Base-by-base conservation (phyloP, 2,113 vertebrate genomes). In the Columbina picui region DNA sequence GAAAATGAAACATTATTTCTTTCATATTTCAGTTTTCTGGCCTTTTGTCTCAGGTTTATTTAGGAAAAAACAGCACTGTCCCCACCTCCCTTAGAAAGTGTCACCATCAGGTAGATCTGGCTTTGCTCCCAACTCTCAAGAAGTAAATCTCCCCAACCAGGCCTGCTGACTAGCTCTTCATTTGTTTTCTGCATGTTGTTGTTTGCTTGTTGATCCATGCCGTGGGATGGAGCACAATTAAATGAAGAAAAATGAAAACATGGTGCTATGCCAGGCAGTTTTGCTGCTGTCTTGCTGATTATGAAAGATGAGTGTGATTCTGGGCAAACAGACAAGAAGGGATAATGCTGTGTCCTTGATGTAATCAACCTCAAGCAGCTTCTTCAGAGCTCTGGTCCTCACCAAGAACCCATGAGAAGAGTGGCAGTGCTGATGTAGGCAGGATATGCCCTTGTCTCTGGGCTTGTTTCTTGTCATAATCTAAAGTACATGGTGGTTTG, bases 1-100 rank as follows among this genome's bases (percentile, higher is more conserved):
- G 96, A 97, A 98, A 97, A 7, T 93, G 95, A 97, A 97, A 95
- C 84, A 97, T 95, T 92, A 39, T 84, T 95, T 93, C 43, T 89
- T 89, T 71, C 56, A 34, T n/a, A 56, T 86, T 90, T 94, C 32
- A 20, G 7, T 56, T 91, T 91, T 96, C 92, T 3, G 14, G 65
- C 52, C 49, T 47, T 60, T 84, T 89, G 75, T 93, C 41, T 65
- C 0, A 1, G 50, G 87, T 53, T 88, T 53, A 63, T 34, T 80
- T 95, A 49, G 65, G 80, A 84, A 70, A 94, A 82, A 43, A 34
- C 11, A 68, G 14, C 18, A 32, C 34, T 45, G 12, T 14, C 47
- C 49, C 32, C n/a, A 52, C 32, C 32, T 83, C 36, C 47, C 68
- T 74, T 76, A 50, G 25, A 64, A 82, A 71, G 75, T 79, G 85